These are phyloP conservation scores for Apostichopus californicus DNA, from an alignment of 35 echinoderm and acorn worm genomes.

Conservation along the genomic window DNA sequence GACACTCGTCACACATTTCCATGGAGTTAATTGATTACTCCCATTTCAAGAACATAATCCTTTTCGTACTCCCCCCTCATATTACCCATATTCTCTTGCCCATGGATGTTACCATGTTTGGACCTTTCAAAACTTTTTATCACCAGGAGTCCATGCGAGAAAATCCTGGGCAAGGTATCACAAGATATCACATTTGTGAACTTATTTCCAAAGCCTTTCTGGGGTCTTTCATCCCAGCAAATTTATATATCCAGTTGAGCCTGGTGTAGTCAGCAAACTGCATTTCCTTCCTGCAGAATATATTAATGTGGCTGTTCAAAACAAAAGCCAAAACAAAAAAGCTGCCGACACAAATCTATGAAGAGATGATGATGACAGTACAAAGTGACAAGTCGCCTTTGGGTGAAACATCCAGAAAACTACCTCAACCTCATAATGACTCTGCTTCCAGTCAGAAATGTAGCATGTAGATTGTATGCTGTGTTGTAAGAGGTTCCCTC, in stretches of 20 bases:
- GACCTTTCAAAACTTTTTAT: not conserved
- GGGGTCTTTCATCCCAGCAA: too few relatives aligned
- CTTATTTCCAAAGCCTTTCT: not conserved
- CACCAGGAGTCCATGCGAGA: slow-evolving; percentile 18
- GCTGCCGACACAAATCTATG: not conserved
- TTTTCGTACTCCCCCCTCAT: slow-evolving; percentile 18
- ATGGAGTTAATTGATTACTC: slow-evolving; percentile 24
- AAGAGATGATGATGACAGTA: not conserved
- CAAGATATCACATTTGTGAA: not conserved
- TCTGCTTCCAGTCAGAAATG: not conserved
- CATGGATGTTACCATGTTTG: slow-evolving; percentile 16
- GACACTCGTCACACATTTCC: slow-evolving; percentile 42
- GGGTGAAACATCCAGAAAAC: not conserved
- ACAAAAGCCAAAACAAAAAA: not conserved
- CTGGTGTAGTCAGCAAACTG: too few relatives aligned
- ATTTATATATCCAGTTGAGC: too few relatives aligned
- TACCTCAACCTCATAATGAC: not conserved
- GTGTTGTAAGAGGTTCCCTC: not conserved
- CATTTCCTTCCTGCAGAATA: not conserved
- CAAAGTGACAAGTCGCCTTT: not conserved
- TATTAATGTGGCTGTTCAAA: not conserved
- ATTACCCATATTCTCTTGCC: not conserved
- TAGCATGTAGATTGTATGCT: not conserved
- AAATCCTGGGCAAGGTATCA: not conserved
- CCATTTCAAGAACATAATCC: not conserved